A percentile compares a stretch with the other conserved stretches of the same genome.
These are phyloP conservation scores for Leuciscus idus DNA, from an alignment of 2,113 vertebrate species.

Conservation along the genomic window DNA sequence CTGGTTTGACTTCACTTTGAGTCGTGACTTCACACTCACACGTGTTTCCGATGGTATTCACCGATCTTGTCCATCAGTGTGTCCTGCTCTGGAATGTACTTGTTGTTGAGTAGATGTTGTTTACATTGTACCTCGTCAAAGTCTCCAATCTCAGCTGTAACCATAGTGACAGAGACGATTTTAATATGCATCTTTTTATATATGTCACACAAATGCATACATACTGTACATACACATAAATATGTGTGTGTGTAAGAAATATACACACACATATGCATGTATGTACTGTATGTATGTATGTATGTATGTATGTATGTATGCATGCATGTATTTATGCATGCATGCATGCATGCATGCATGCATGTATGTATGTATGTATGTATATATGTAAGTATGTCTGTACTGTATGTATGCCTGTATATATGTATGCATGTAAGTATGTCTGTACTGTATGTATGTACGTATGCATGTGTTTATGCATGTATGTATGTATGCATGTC, in stretches of 20 bases:
- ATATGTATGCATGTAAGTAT: too few relatives aligned
- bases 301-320: neutral
- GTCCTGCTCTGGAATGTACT: constrained; percentile 96
- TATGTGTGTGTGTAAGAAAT: too few relatives aligned
- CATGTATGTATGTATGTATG: neutral
- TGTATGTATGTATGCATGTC: too few relatives aligned
- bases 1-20: neutral
- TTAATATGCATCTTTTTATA: neutral
- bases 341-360: too few relatives aligned
- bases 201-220: too few relatives aligned
- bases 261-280: too few relatives aligned
- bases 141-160: constrained; percentile 95
- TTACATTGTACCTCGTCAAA: constrained; percentile 92
- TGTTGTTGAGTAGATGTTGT: constrained; percentile 94
- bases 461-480: too few relatives aligned
- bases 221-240: too few relatives aligned
- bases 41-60: constrained; percentile 91
- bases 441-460: too few relatives aligned
- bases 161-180: constrained; percentile 1
- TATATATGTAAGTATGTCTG: neutral
- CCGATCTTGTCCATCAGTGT: constrained; percentile 93
- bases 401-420: too few relatives aligned
- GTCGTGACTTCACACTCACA: constrained; percentile 78
- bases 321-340: too few relatives aligned
- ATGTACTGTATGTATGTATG: neutral